Evolutionary conservation across 2,888 invertebrate species (phyloP), one percentile per base, ranked within the genome.

Genomic region (Cerastoderma edule): DNA sequence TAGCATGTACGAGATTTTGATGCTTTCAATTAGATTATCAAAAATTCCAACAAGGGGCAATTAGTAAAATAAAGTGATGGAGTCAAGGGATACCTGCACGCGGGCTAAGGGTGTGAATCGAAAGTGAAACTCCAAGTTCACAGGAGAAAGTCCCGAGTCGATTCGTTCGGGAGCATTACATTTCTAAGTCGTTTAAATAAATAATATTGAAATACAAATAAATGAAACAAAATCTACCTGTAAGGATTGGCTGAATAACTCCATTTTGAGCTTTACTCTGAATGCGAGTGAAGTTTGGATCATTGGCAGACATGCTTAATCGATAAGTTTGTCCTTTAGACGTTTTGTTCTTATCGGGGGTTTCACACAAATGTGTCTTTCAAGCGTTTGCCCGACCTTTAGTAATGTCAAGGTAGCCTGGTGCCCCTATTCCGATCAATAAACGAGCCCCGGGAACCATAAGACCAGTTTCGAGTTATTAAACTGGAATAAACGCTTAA

Each of bases 211-310:
- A n/a, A n/a, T n/a, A n/a, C n/a, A n/a, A n/a, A n/a, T n/a, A n/a
- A n/a, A n/a, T n/a, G n/a, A n/a, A n/a, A n/a, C n/a, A n/a, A n/a
- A n/a, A n/a, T n/a, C n/a, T 89, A 97, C 97, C 97, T 93, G 97
- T 97, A 79, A 98, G 95, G 78, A 97, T 94, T 67, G 97, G 97
- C 94, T 97, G 97, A 85, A 97, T 96, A 89, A 97, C 96, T 87
- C 96, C 95, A 94, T 96, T 96, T 73, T 86, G 85, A 22, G 83
- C 75, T 56, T 83, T 86, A 64, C 67, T 68, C 22, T 80, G 78
- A 13, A 86, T 82, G n/a, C 83, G 71, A 33, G 68, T 65, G 72
- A 84, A 83, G 65, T 56, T 33, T 13, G 28, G 53, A 27, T 80
- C 75, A 68, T 30, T 53, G 22, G 71, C 77, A 19, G 44, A 60